phyloP scores from a whole-genome alignment of 2,888 invertebrate genomes.

The Oscheius sp. region DNA sequence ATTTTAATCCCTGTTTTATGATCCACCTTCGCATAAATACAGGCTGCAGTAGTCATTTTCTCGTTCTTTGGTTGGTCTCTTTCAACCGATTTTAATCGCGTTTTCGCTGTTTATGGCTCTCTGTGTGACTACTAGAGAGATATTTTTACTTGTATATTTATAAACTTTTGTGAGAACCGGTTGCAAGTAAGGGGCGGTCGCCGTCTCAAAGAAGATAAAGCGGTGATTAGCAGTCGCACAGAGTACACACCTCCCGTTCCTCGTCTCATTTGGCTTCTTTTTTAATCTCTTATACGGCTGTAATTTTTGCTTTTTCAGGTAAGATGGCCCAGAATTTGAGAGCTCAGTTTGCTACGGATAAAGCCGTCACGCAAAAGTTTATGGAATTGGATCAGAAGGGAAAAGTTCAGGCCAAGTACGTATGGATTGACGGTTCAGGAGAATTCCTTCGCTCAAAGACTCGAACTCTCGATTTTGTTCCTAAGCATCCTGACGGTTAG shows the following conservation, averaged over 20 bases:
- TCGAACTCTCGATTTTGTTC: constrained; percentile 84
- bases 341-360: constrained; percentile 69
- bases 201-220: background rate
- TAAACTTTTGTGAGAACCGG: too few relatives aligned
- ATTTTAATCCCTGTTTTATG: too few relatives aligned
- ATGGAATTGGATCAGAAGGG: constrained; percentile 82
- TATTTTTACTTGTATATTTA: too few relatives aligned
- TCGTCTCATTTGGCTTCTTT: background rate
- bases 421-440: constrained; percentile 93
- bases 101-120: too few relatives aligned
- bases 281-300: background rate
- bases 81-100: too few relatives aligned
- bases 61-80: too few relatives aligned
- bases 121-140: too few relatives aligned
- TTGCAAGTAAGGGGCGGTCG: background rate
- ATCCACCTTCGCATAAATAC: too few relatives aligned
- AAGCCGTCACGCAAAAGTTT: constrained; percentile 74
- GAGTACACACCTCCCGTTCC: background rate
- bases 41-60: too few relatives aligned
- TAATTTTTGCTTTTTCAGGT: constrained; percentile 17
- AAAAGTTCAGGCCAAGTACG: constrained; percentile 81
- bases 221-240: constrained; percentile 14
- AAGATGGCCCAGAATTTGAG: constrained; percentile 60
- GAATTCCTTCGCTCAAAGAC: constrained; percentile 88
- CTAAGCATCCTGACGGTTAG: constrained; percentile 76